These are phyloP conservation scores for Brotogeris chrysoptera DNA, from an alignment of 2,797 vertebrate genomes.

Conservation along the genomic window DNA sequence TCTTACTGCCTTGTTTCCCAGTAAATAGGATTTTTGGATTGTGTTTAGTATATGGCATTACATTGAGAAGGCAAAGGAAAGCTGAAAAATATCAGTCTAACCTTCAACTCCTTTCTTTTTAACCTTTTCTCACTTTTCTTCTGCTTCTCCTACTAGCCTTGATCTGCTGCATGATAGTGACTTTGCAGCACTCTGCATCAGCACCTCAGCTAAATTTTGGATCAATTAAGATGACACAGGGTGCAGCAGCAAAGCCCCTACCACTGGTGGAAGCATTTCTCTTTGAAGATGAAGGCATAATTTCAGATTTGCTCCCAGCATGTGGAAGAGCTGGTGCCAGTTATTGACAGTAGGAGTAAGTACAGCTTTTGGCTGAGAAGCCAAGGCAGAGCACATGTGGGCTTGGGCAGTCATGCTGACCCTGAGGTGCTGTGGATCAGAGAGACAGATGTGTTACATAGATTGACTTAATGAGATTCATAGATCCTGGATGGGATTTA, in stretches of 20 bases:
- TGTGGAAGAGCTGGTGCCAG: not conserved
- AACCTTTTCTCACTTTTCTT: not conserved
- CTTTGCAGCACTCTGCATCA: not conserved
- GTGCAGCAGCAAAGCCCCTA: not conserved
- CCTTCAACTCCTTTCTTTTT: not conserved
- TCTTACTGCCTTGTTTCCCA: not conserved
- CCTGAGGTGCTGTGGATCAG: not conserved
- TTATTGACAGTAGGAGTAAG: not conserved
- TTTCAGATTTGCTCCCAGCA: not conserved
- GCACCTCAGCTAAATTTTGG: not conserved
- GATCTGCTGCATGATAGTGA: not conserved
- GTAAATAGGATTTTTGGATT: not conserved
- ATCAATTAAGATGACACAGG: not conserved
- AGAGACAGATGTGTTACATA: accelerated
- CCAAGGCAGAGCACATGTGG: not conserved
- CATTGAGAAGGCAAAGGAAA: not conserved
- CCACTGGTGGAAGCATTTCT: not conserved
- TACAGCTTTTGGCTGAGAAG: not conserved
- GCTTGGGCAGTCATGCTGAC: too few species aligned
- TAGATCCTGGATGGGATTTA: not conserved
- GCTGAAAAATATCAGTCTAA: not conserved
- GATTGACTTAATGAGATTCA: accelerated
- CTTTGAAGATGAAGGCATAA: not conserved
- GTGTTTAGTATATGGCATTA: not conserved
- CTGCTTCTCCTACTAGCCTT: not conserved